phyloP scores from a whole-genome alignment of 2,797 vertebrate genomes.

The Poeciliopsis infans region DNA sequence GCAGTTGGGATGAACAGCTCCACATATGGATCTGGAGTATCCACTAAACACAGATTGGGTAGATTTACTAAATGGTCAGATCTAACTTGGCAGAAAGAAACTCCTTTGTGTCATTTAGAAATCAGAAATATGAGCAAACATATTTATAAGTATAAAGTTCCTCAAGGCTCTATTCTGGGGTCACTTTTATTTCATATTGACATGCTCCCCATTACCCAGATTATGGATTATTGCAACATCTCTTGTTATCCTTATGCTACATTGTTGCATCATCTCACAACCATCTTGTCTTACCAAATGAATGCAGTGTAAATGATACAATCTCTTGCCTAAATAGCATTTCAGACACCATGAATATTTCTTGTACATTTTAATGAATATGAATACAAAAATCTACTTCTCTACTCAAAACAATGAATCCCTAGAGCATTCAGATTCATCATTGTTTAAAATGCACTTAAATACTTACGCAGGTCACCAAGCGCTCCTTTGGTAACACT shows the following conservation, averaged over 20 bases:
- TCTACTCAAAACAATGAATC: not conserved
- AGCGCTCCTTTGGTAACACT: slow-evolving; percentile 95
- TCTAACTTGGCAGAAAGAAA: not conserved
- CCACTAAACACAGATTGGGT: slow-evolving; percentile 79
- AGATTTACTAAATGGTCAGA: not conserved
- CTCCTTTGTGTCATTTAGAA: not conserved
- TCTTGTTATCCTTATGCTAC: not conserved
- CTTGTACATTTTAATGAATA: not conserved
- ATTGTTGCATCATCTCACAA: not conserved
- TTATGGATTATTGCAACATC: not conserved
- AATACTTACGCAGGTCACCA: slow-evolving; percentile 93
- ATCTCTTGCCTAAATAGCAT: not conserved
- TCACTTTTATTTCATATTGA: not conserved
- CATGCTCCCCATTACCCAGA: not conserved
- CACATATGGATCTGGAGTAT: slow-evolving; percentile 97
- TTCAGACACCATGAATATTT: not conserved
- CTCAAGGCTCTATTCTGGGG: not conserved
- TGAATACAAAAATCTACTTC: not conserved
- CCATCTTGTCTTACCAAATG: not conserved
- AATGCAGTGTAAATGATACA: not conserved
- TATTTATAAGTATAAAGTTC: too few species aligned
- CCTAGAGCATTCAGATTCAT: not conserved
- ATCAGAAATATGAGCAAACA: not conserved
- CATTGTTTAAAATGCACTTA: not conserved
- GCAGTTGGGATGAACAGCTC: slow-evolving; percentile 93